Evolutionary conservation across 2,797 vertebrate genomes (phyloP), one percentile per base, ranked within the genome.

Genomic region (Masticophis lateralis): DNA sequence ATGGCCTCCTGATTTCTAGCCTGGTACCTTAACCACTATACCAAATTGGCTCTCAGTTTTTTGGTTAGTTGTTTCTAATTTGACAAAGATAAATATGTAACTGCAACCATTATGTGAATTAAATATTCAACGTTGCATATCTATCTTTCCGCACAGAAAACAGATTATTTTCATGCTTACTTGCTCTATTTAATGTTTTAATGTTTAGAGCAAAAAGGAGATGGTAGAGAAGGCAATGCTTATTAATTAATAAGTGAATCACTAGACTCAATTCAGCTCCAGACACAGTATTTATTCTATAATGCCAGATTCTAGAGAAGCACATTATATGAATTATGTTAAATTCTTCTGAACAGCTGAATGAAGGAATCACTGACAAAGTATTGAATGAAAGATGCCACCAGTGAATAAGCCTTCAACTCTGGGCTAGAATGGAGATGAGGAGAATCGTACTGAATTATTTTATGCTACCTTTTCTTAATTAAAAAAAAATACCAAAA

Each of bases 81-180:
- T 94, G 94, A 89, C 47, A 92, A 90, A 88, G 88, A 94, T 18
- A 56, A 25, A 88, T 25, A 53, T 25, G 10, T 47, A 83, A 2
- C 20, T 83, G 9, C 11, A 79, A 90, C 47, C 18, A 91, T 61
- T 27, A 63, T 1, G 2, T 43, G 66, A 94, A 69, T 90, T 16
- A 90, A 51, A 91, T 57, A 37, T 55, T 91, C 88, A 28, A 5
- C 20, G 88, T 83, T 47, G 90, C 0, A 5, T 92, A 94, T 55
- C 92, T 90, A 60, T 91, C 66, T 94, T 88, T n/a, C 55, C 20
- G 10, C 69, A 0, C 69, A 13, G 87, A 93, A 87, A 37, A 86
- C 1, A 90, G 92, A 32, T 89, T 6, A 88, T 0, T 0, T 22
- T 88, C 63, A 92, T 47, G 47, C 22, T 92, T 83, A 18, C 27